Evolutionary conservation across 2,888 invertebrate genomes (phyloP).

Genomic region (Yponomeuta cagnagella): DNA sequence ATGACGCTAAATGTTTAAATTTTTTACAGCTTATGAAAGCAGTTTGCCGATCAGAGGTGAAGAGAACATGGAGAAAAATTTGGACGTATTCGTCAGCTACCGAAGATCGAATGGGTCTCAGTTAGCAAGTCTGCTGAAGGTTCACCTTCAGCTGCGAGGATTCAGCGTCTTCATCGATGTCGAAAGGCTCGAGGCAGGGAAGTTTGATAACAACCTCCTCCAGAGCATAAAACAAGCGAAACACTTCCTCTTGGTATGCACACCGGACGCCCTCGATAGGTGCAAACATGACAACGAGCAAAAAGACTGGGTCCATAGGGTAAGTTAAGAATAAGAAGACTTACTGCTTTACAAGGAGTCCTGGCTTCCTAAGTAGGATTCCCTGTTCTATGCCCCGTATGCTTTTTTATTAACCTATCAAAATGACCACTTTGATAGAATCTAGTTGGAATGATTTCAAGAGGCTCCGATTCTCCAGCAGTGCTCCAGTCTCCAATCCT

Average conservation of each 20-base stretch:
- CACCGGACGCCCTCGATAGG: slow-evolving; percentile 95
- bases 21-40: slow-evolving; percentile 77
- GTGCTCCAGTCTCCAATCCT: too few species aligned
- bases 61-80: slow-evolving; percentile 89
- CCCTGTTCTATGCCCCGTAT: too few species aligned
- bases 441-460: too few species aligned
- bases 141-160: slow-evolving; percentile 95
- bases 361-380: too few species aligned
- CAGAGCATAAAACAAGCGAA: slow-evolving; percentile 98
- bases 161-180: slow-evolving; percentile 99
- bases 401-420: too few species aligned
- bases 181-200: slow-evolving; percentile 97
- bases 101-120: slow-evolving; percentile 98
- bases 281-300: slow-evolving; percentile 94
- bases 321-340: slow-evolving; percentile 62
- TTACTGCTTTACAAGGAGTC: neutral
- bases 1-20: slow-evolving; percentile 15
- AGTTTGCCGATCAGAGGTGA: slow-evolving; percentile 80
- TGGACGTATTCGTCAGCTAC: slow-evolving; percentile 99
- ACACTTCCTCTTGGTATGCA: slow-evolving; percentile 96
- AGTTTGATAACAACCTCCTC: slow-evolving; percentile 97
- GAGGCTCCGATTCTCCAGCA: too few species aligned
- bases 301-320: slow-evolving; percentile 99
- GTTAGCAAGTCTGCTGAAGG: slow-evolving; percentile 95
- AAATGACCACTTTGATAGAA: too few species aligned